Evolutionary conservation across 1,140 invertebrate species (phyloP).

Genomic region (Ceratosolen solmsi): DNA sequence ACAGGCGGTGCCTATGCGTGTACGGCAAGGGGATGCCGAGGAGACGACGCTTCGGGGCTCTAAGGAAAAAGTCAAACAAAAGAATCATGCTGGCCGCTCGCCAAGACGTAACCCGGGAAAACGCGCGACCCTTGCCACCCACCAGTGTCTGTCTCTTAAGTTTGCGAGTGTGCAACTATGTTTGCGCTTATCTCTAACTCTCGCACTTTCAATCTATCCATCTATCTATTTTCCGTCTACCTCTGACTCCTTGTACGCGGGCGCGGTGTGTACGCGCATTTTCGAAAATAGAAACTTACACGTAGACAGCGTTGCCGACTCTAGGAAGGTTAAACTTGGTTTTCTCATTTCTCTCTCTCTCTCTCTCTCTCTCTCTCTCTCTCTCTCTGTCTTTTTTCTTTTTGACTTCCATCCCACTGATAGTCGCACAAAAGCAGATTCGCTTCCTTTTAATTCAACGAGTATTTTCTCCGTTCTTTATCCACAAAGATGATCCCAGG

Average conservation of each 20-base stretch:
- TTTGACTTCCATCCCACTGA: too few species aligned
- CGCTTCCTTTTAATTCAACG: not conserved
- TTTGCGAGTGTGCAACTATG: too few species aligned
- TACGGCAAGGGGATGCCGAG: not conserved
- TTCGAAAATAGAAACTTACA: not conserved
- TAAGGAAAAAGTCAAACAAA: conserved; percentile 67
- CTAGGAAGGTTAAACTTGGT: not conserved
- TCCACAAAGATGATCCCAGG: not conserved
- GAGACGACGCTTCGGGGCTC: conserved; percentile 1
- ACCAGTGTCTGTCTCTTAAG: too few species aligned
- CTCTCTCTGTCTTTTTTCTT: too few species aligned
- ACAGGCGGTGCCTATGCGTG: not conserved
- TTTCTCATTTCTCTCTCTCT: too few species aligned
- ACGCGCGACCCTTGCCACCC: not conserved
- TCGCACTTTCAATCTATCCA: too few species aligned
- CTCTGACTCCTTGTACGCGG: too few species aligned
- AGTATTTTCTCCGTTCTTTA: not conserved
- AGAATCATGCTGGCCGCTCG: conserved; percentile 72
- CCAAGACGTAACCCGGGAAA: conserved; percentile 3
- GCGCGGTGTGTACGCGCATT: not conserved
- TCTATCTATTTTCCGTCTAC: too few species aligned
- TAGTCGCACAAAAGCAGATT: not conserved
- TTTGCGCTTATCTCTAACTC: too few species aligned
- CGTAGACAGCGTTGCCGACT: not conserved
- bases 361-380: too few species aligned